Evolutionary conservation across 1,140 invertebrate species (phyloP), one percentile per base, ranked within the genome.

Genomic region (Drosophila nigrodunni): DNA sequence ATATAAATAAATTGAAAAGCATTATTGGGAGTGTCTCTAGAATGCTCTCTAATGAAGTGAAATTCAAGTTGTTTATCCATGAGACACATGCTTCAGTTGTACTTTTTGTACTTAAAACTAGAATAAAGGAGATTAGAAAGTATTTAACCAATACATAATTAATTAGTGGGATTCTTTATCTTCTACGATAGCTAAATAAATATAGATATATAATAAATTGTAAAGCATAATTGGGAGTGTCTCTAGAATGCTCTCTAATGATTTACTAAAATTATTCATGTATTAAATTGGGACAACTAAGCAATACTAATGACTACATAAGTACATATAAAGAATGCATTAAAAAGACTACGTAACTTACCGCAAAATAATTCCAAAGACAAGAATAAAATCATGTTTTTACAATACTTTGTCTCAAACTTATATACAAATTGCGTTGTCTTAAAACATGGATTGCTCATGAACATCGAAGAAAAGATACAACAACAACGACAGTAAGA

Each of bases 331-430:
- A 15, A 15, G 0, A 15, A 30, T 6, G 6, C 3, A 5, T 47
- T 47, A 18, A 18, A 30, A 30, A 25, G 10, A n/a, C n/a, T 34
- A 52, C 49, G 13, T n/a, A 34, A 7, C 25, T 6, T 4, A 34
- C 25, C 21, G 2, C 49, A 64, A 39, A 37, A 46, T 0, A 30
- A 25, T 47, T 13, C 9, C 18, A 21, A 50, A 65, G 25, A 37
- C 58, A 73, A 41, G 44, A 35, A 13, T 58, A 13, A 43, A 41
- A 35, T 50, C 58, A 13, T 35, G 72, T 77, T 74, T 78, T 74
- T 77, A 68, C 75, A 80, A 80, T 80, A 72, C 65, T 68, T 59
- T 82, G 77, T 79, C 77, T 80, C 61, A 69, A 55, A 67, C 80
- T 74, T 75, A 75, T 73, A 64, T 74, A 65, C 69, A 82, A 75